Evolutionary conservation across 92 coral and sea anemone species (phyloP).

Genomic region (Porites rus): DNA sequence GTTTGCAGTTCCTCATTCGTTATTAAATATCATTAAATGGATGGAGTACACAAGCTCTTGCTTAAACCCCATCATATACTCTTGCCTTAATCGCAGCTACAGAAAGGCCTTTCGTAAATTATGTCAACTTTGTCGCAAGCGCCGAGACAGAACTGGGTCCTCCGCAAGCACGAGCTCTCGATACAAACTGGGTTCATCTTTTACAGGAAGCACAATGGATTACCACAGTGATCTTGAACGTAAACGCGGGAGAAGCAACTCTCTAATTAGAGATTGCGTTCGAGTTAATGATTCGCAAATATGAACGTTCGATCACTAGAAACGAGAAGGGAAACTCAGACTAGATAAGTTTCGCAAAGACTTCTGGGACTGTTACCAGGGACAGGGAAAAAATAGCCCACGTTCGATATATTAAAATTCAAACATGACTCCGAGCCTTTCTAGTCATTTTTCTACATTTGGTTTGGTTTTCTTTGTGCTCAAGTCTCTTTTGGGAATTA

Average conservation of each 20-base stretch:
- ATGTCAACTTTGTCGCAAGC: constrained; percentile 20
- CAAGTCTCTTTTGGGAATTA: too few species aligned
- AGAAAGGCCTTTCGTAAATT: constrained; percentile 82
- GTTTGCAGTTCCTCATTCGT: constrained; percentile 51
- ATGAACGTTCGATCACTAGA: background rate
- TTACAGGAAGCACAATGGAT: constrained; percentile 20
- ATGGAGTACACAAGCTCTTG: constrained; percentile 82
- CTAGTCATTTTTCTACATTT: too few species aligned
- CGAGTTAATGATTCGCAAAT: constrained; percentile 18
- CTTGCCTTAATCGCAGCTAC: constrained; percentile 81
- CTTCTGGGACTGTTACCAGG: too few species aligned
- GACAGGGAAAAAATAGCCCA: too few species aligned
- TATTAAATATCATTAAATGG: constrained; percentile 82
- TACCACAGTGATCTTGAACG: constrained; percentile 8
- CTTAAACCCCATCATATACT: constrained; percentile 80
- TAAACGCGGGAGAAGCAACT: constrained; percentile 12
- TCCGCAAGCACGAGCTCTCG: constrained; percentile 14
- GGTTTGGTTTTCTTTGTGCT: too few species aligned
- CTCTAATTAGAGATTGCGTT: constrained; percentile 10
- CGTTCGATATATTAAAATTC: too few species aligned
- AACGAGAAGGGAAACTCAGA: too few species aligned
- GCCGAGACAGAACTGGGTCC: constrained; percentile 15
- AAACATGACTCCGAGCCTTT: too few species aligned
- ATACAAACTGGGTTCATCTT: constrained; percentile 7
- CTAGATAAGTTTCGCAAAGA: too few species aligned